Conservation (phyloP, 1,140 invertebrate species). For the Homarus americanus region DNA sequence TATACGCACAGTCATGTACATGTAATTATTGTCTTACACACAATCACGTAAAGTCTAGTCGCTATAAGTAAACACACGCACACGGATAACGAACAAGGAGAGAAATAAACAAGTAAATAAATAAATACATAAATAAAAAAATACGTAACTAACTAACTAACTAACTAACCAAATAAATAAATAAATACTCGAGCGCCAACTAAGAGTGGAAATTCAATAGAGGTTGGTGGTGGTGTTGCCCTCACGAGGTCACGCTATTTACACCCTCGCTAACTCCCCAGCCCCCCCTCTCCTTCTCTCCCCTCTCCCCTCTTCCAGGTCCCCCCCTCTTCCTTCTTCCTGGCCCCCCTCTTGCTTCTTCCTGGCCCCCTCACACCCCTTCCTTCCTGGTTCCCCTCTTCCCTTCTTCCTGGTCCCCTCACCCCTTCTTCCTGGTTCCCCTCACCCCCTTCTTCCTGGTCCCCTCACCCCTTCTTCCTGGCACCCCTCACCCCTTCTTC, state of each 20-base stretch:
- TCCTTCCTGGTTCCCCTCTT: too few species aligned
- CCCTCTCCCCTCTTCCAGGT: not conserved
- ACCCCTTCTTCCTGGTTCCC: too few species aligned
- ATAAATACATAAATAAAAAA: not conserved
- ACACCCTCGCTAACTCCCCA: not conserved
- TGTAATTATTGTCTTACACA: too few species aligned
- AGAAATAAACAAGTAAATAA: not conserved
- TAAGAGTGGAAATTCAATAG: slow-evolving; percentile 6
- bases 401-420: too few species aligned
- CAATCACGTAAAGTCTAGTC: too few species aligned
- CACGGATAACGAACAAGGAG: not conserved
- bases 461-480: not conserved
- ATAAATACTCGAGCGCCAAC: not conserved
- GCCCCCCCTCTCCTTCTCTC: not conserved
- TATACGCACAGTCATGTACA: too few species aligned
- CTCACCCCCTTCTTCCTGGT: not conserved
- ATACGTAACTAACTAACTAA: not conserved
- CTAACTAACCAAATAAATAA: not conserved
- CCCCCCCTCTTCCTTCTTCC: not conserved
- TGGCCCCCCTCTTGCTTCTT: not conserved
- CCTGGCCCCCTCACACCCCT: too few species aligned
- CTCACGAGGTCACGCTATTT: not conserved
- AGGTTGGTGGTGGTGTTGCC: not conserved
- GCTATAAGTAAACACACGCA: too few species aligned
- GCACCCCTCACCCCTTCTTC: too few species aligned